Conservation (phyloP, 2,797 vertebrate genomes). For the Poeciliopsis presidionis region DNA sequence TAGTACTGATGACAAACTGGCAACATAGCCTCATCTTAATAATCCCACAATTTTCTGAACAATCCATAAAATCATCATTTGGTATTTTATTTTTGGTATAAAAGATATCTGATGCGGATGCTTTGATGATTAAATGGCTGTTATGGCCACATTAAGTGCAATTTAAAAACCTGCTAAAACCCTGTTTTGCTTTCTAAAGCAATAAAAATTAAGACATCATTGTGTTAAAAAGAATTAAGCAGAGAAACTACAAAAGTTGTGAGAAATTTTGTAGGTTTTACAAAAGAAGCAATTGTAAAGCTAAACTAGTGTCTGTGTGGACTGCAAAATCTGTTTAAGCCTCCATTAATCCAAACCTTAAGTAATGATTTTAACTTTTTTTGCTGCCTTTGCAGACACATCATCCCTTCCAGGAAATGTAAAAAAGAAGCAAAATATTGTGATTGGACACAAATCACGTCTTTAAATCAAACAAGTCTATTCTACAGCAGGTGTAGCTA, state of each 20-base stretch:
- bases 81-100: not conserved
- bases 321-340: not conserved
- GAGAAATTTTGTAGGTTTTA: too few relatives aligned
- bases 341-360: not conserved
- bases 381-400: not conserved
- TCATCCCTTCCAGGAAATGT: not conserved
- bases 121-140: not conserved
- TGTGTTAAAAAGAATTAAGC: not conserved
- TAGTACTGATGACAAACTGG: slow-evolving; percentile 22
- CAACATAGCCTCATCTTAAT: not conserved
- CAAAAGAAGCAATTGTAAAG: not conserved
- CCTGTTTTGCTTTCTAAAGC: not conserved
- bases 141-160: not conserved
- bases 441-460: not conserved
- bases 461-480: not conserved
- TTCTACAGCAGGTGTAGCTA: not conserved
- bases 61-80: not conserved
- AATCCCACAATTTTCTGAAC: slow-evolving; percentile 5
- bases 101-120: not conserved
- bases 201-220: not conserved
- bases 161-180: not conserved
- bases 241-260: not conserved
- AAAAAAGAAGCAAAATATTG: not conserved
- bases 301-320: not conserved
- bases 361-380: not conserved